Evolutionary conservation across 1,140 invertebrate genomes (phyloP), one percentile per base, ranked within the genome.

Genomic region (Octopus sinensis): DNA sequence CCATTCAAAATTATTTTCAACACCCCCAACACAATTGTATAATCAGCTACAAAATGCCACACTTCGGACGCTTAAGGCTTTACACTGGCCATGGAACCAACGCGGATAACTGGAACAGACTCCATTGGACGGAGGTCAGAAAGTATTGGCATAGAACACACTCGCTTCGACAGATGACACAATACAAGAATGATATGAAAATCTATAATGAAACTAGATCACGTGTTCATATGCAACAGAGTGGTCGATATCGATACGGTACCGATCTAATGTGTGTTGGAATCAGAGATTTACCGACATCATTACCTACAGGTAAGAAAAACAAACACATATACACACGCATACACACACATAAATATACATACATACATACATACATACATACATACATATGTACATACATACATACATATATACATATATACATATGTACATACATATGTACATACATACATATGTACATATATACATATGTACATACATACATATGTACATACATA

Each of bases 381-480:
- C 51, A 79, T n/a, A 79, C 51, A 79, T n/a, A 79, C 51, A 56
- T 79, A 68, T 54, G 30, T 54, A 77, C 6, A 77, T 12, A 77
- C 30, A 77, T 77, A 77, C 30, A 77, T 77, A 12, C 30, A 77
- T 77, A 56, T 54, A 56, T 51, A 79, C 79, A 79, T 30, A 7
- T 54, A 79, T 56, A 62, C 79, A 79, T 54, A 79, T 6, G 62
- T 62, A 82, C 79, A 82, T 80, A 80, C 77, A 83, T 79, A 79
- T 52, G 81, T 78, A 81, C 79, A 83, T 79, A 81, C 77, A 81
- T 78, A 78, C 79, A 83, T 78, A 80, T 75, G 77, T 80, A 83
- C 77, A 83, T 79, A 81, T 56, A 81, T 78, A 83, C 79, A 83
- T 83, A 83, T 68, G 81, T 78, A 81, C 76, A 81, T 79, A 79